Percentiles rank a stretch among this genome's conserved stretches.
phyloP scores from a whole-genome alignment of 2,113 vertebrate genomes.

The Corvus cornix region DNA sequence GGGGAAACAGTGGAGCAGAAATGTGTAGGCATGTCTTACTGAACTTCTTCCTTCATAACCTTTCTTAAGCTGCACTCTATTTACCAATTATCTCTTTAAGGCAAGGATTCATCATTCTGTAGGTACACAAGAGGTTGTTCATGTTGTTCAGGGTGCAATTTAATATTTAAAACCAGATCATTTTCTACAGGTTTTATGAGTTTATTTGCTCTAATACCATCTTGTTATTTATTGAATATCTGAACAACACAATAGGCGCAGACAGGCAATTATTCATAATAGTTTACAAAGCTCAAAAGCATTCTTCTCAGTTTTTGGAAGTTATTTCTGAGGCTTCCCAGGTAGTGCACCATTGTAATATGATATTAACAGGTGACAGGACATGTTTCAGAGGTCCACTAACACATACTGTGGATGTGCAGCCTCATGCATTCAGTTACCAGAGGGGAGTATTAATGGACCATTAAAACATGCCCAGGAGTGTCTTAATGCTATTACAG shows the following conservation, averaged over 20 bases:
- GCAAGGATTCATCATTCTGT: not conserved
- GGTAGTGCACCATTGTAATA: not conserved
- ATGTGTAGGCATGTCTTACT: not conserved
- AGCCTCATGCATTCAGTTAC: slow-evolving; percentile 31
- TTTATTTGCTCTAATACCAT: not conserved
- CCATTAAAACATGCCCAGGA: slow-evolving; percentile 65
- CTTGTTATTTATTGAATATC: not conserved
- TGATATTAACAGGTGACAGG: not conserved
- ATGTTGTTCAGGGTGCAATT: not conserved
- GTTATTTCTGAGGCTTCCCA: not conserved
- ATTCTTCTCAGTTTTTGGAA: not conserved
- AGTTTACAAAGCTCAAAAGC: not conserved
- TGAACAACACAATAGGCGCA: not conserved
- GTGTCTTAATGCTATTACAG: slow-evolving; percentile 45
- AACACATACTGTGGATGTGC: slow-evolving; percentile 42
- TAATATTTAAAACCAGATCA: not conserved
- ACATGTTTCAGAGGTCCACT: slow-evolving; percentile 42
- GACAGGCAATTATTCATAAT: not conserved
- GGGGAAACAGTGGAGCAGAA: not conserved
- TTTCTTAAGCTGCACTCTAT: not conserved
- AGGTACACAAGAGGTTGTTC: not conserved
- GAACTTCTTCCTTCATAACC: not conserved
- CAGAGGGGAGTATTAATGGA: slow-evolving; percentile 44
- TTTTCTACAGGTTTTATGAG: not conserved
- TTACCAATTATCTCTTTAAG: not conserved